Percentiles rank a stretch among this genome's conserved stretches.
Evolutionary conservation across 2,797 vertebrate genomes (phyloP).

Genomic region (Pachyuromys duprasi): DNA sequence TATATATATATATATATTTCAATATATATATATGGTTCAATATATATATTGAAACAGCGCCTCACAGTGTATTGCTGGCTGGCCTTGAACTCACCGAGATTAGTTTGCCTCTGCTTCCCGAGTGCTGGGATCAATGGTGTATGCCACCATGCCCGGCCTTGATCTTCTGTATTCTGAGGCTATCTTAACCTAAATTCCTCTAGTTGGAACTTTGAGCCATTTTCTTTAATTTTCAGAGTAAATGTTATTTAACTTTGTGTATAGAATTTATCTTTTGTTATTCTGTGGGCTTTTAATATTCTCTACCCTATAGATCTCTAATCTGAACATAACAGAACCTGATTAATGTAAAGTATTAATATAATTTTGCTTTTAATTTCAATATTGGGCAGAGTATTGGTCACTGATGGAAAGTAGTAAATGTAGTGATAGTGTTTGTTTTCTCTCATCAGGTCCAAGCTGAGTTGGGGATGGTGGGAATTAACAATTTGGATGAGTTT

Average conservation of each 20-base stretch:
- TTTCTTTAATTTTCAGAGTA: conserved; percentile 50
- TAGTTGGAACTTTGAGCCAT: conserved; percentile 38
- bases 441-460: conserved; percentile 74
- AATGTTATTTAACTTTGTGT: conserved; percentile 47
- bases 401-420: conserved; percentile 67
- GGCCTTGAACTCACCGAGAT: not conserved
- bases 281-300: conserved; percentile 2
- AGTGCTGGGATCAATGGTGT: not conserved
- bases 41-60: no score
- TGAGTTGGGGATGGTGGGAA: conserved; percentile 76
- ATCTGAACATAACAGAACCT: not conserved
- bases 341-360: conserved; percentile 3
- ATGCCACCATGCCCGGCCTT: not conserved
- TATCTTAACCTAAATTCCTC: conserved; percentile 50
- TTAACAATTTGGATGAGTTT: conserved; percentile 65
- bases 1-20: no score
- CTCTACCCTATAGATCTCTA: not conserved
- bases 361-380: conserved; percentile 59
- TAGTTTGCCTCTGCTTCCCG: not conserved
- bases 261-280: conserved; percentile 45
- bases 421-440: conserved; percentile 80
- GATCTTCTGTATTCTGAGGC: conserved; percentile 46
- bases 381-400: not conserved
- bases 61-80: not conserved
- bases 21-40: no score